Evolutionary conservation across 2,888 invertebrate genomes (phyloP), one percentile per base, ranked within the genome.

Genomic region (Diplolepis rosae): DNA sequence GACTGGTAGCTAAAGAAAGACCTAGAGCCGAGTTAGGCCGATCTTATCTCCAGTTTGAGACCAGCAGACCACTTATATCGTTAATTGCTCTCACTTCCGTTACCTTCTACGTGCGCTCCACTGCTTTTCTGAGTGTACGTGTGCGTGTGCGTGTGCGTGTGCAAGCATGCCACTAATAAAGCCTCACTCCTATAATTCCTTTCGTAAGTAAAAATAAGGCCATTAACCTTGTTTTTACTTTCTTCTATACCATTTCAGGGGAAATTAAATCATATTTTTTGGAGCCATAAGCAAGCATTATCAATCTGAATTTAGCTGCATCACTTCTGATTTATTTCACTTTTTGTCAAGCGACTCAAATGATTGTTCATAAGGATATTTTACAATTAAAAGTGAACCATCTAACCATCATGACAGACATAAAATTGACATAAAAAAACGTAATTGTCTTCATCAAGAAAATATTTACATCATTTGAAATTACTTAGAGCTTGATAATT

Each of bases 61-160:
- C 85, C 88, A 86, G 84, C 88, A 86, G 87, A 88, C 88, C 88
- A 88, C 88, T 89, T 89, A 88, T 85, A 87, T 88, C 88, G 88
- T 88, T 89, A 88, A 88, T 89, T 88, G 89, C 87, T 86, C 86
- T 83, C 82, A 86, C 88, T 89, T 89, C 89, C 88, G 87, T 84
- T 79, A 75, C 77, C 79, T 79, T 77, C 81, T 80, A 81, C 81
- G 79, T 81, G 82, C 80, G 77, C 79, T 50, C 71, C 74, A 70
- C 22, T 77, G 65, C 75, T 71, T 71, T 75, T 71, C 71, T 75
- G 74, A 70, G 71, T 71, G 72, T 48, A 69, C 71, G 71, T 71
- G 72, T 48, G 71, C 66, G 68, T 70, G 1, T 56, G 51, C 66
- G 52, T 42, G 65, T 39, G 78, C 76, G 77, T 76, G 77, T 76